Evolutionary conservation across 2,797 vertebrate species (phyloP), one percentile per base, ranked within the genome.

Genomic region (Spinus pinus): DNA sequence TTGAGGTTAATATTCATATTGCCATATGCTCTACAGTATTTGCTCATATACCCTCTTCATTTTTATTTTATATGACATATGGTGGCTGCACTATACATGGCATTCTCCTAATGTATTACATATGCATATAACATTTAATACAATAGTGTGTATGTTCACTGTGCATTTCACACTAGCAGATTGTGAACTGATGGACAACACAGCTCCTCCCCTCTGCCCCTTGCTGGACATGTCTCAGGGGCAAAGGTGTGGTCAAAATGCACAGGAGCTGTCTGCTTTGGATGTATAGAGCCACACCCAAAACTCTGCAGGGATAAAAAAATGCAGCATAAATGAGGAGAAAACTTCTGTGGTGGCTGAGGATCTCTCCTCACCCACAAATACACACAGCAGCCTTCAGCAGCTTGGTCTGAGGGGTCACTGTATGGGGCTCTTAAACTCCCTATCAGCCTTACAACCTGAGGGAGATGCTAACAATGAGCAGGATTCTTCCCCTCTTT

Each of bases 51-150:
- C 69, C 71, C 72, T 58, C 73, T 96, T 96, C 88, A 62, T 96
- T 96, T 96, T 94, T 96, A 93, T 97, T 96, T 95, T 95, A 81
- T 97, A 90, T 95, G 78, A 94, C 95, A 95, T 94, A 86, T 96
- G 85, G 92, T 88, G 74, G 94, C 88, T 87, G 88, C n/a, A 28
- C 91, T 95, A 93, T 60, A 90, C 86, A 91, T 65, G 0, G 78
- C 88, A 78, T 85, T 93, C 81, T 95, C 86, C 71, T 95, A 90
- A 96, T 72, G 73, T 30, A 81, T 70, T 91, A 44, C 93, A 95
- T 47, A 84, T 91, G 94, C 70, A 90, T 27, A 30, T 42, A 88
- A 44, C 7, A 1, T 88, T 91, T 64, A 65, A 90, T 75, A 79
- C 37, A 72, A 35, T 54, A 35, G 41, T 7, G 12, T 23, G 11